Evolutionary conservation across 2,888 invertebrate species (phyloP).

Genomic region (Cerastis leucographa): DNA sequence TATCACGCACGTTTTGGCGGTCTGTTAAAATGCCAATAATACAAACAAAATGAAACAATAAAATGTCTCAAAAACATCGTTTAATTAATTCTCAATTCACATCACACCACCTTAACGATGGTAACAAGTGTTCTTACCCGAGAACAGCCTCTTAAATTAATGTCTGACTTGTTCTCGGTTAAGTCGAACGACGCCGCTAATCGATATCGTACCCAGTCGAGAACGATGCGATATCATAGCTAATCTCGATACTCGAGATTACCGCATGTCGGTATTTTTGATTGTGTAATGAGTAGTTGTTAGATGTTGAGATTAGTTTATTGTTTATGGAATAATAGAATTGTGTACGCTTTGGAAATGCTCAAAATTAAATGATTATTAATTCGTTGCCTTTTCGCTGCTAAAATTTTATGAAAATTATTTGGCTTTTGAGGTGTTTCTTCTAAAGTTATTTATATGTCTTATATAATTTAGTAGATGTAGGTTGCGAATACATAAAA

Average conservation of each 20-base stretch:
- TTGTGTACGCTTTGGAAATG: not conserved
- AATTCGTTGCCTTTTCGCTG: not conserved
- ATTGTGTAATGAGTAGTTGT: slow-evolving; percentile 17
- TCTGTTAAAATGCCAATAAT: not conserved
- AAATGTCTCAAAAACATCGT: slow-evolving; percentile 24
- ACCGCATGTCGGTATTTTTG: slow-evolving; percentile 33
- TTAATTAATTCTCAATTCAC: slow-evolving; percentile 5
- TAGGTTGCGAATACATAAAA: not conserved
- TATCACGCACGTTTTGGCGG: not conserved
- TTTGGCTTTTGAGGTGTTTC: not conserved
- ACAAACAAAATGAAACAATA: slow-evolving; percentile 11
- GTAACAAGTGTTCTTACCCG: slow-evolving; percentile 52
- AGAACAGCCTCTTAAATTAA: slow-evolving; percentile 55
- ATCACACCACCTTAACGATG: slow-evolving; percentile 23
- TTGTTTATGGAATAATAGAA: not conserved
- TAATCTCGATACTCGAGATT: slow-evolving; percentile 64
- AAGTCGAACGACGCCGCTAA: slow-evolving; percentile 28
- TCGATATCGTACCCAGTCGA: slow-evolving; percentile 48
- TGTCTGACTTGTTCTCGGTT: slow-evolving; percentile 38
- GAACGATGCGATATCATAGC: slow-evolving; percentile 39
- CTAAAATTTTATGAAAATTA: not conserved
- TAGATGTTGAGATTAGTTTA: not conserved
- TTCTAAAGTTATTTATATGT: not conserved
- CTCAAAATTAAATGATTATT: not conserved
- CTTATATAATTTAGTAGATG: not conserved